Evolutionary conservation across 2,888 invertebrate genomes (phyloP), one percentile per base, ranked within the genome.

Genomic region (Tribolium freemani): DNA sequence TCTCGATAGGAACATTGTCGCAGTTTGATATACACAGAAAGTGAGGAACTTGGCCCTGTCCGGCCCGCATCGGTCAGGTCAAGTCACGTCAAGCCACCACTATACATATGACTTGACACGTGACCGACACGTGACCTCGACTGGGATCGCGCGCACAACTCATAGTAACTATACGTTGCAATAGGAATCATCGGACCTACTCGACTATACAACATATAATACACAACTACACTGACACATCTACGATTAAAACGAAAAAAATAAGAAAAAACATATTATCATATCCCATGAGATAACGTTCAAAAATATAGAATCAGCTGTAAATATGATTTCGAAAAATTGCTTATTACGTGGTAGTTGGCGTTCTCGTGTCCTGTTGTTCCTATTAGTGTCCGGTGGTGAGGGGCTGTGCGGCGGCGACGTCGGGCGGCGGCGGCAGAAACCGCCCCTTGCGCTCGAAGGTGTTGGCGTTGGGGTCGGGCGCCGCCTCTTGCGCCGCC

Each of bases 401-500:
- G 75, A 90, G 87, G 30, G 84, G 84, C 67, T 82, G 84, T 63
- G 82, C 77, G 79, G 5, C 26, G 26, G 26, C 3, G 16, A 90
- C 87, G 81, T 90, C 90, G 80, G 88, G 87, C 75, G 90, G 89
- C 73, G 89, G 87, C 81, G 89, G 87, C 81, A 90, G 87, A 84
- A 90, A 91, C 81, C 90, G 89, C 67, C 86, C 83, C 77, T 87
- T 88, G 54, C 90, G 88, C 68, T 89, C 89, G 85, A 90, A 90
- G 69, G 84, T 82, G 84, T 87, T 87, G 66, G 91, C 88, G 80
- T 91, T 91, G 13, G 90, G 88, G 81, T 92, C 91, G 69, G 86
- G 82, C 44, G 61, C 70, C 77, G 90, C 85, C 75, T 92, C 92
- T 80, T 92, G 92, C 54, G 92, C 92, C n/a, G 93, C 93, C 78